Base-by-base conservation (phyloP, 2,113 vertebrate genomes). In the Podarcis raffonei region DNA sequence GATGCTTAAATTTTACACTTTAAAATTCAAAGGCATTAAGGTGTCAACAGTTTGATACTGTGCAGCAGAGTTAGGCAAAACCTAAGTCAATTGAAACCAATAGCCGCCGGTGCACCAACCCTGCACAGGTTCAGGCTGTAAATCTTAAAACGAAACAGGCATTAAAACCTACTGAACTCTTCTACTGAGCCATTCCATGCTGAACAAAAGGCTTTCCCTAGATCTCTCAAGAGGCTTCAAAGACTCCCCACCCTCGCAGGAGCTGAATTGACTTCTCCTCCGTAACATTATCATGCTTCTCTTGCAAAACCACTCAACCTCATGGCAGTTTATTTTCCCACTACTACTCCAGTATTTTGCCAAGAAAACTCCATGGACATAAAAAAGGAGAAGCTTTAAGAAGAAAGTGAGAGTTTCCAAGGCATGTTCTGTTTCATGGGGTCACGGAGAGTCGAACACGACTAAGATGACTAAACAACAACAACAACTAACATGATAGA, bases 81-180 rank as follows among this genome's bases (percentile, higher is more conserved):
- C 32, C 23, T 8, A 71, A 57, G 35, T 30, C 66, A 6, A 22
- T 11, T 25, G 39, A 72, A 57, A 81, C 53, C 86, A 81, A 81
- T 59, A 53, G 48, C 20, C 62, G 22, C 48, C 22, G 27, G 74
- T 32, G 74, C 59, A 75, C 85, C 23, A 71, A 27, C 42, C n/a
- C 48, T 13, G 25, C 30, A 72, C 22, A 59, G 27, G 53, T 16
- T 2, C 35, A 11, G 77, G 77, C n/a, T 80, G n/a, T 81, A 71
- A 87, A 90, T 87, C 91, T 92, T 75, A 85, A 93, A 95, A 94
- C 83, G 48, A 85, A 92, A 87, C 80, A 94, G 75, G 85, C 76
- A 89, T 81, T 84, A 90, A 94, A 94, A 90, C 79, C 89, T 86
- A 62, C 77, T 5, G 42, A 87, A 89, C 53, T 87, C 91, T 90